Base-by-base conservation (phyloP, 2,888 invertebrate genomes). In the Anarsia innoxiella region DNA sequence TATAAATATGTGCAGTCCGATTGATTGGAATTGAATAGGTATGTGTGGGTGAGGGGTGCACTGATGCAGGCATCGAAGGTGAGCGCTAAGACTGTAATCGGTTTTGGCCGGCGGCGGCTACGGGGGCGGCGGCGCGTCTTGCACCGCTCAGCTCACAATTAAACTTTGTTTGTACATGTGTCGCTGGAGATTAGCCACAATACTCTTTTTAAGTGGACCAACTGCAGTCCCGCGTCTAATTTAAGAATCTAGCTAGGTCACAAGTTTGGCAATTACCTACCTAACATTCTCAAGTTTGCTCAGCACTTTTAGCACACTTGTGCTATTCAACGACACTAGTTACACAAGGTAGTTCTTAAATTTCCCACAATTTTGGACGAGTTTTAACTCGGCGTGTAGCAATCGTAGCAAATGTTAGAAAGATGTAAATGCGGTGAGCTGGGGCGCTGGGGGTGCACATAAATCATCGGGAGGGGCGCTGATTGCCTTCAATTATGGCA, bases 1-100 rank as follows among this genome's bases (percentile, higher is more conserved):
- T 75, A 82, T 78, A 77, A 82, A 78, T 79, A 83, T 82, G 73
- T 80, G 77, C 53, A 68, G 70, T 63, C 53, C 67, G 79, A 83
- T 85, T 85, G 85, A 85, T 85, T 84, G 85, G 82, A 82, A 84
- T 79, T 78, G 84, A 82, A 83, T 80, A 72, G 77, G 74, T 70
- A 75, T 67, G 73, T 74, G 70, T 65, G 63, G 56, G 49, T n/a
- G n/a, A n/a, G n/a, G n/a, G n/a, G n/a, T n/a, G n/a, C n/a, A n/a
- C 38, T 25, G 59, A 52, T 53, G 56, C 62, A 66, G 73, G 75
- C 72, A 79, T 79, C 80, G 80, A 82, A 84, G 83, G 84, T 84
- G 80, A 82, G 73, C 66, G 74, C 76, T 83, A 84, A 84, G 84
- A 83, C 82, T 80, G 80, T 83, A 84, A 84, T 84, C 84, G 80